A percentile compares a stretch with the other conserved stretches of the same genome.
phyloP scores from a whole-genome alignment of 2,797 vertebrate genomes.

The Morelia viridis region DNA sequence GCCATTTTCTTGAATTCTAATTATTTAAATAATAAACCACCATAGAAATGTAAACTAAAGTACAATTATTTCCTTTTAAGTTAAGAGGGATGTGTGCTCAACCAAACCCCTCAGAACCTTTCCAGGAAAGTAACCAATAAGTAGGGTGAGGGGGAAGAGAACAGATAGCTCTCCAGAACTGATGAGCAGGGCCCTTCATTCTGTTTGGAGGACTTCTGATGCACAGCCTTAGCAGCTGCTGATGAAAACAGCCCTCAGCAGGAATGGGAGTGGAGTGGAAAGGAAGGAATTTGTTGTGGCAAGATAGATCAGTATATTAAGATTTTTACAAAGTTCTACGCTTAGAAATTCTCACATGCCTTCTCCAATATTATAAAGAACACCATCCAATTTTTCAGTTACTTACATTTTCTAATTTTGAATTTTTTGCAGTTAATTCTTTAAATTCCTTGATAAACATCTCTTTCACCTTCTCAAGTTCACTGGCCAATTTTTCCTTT shows the following conservation, averaged over 20 bases:
- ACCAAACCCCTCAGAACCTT: not conserved
- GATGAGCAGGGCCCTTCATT: not conserved
- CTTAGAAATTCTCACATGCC: not conserved
- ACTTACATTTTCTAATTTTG: slow-evolving; percentile 79
- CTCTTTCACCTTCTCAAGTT: slow-evolving; percentile 88
- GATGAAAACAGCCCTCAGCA: not conserved
- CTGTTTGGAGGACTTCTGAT: not conserved
- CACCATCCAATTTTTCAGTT: slow-evolving; percentile 7
- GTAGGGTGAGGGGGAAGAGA: not conserved
- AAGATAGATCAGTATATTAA: not conserved
- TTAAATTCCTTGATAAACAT: slow-evolving; percentile 90
- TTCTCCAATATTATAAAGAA: not conserved
- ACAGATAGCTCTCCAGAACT: not conserved
- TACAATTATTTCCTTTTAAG: not conserved
- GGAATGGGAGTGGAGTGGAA: not conserved
- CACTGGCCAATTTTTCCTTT: slow-evolving; percentile 80
- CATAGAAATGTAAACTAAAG: not conserved
- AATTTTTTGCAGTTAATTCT: slow-evolving; percentile 82
- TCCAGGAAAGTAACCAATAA: not conserved
- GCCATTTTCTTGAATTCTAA: not conserved
- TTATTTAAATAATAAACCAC: not conserved
- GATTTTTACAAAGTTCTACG: not conserved
- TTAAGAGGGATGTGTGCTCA: not conserved
- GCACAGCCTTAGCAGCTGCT: not conserved
- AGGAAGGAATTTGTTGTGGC: not conserved